Conservation (phyloP, 2,113 vertebrate genomes). For the Microcebus ravelobensis region DNA sequence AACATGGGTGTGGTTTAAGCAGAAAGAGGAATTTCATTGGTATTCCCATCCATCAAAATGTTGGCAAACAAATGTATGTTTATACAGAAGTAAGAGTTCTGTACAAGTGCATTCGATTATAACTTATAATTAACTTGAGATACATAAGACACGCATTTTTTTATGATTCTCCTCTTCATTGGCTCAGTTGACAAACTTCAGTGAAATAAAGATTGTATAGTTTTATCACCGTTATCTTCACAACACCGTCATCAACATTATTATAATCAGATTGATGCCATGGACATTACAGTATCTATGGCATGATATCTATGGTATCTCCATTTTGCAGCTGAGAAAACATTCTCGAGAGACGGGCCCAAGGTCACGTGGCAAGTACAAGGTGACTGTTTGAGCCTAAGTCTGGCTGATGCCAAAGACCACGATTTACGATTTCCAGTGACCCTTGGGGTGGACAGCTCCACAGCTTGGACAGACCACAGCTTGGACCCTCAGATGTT, state of each 20-base stretch:
- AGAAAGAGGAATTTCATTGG: neutral
- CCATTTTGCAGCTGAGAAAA: neutral
- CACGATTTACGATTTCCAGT: neutral
- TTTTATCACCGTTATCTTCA: neutral
- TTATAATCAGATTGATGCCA: neutral
- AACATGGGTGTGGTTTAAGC: neutral
- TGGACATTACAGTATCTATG: neutral
- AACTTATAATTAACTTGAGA: constrained; percentile 7
- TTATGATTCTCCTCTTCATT: neutral
- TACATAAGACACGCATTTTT: neutral
- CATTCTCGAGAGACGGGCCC: neutral
- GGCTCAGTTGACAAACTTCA: neutral
- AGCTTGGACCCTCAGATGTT: neutral
- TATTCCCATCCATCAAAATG: neutral
- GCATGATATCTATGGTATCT: neutral
- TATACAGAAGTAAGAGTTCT: neutral
- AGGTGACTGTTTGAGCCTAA: neutral
- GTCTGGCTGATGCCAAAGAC: neutral
- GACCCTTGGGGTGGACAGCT: neutral
- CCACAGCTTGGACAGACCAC: neutral
- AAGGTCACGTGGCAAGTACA: neutral
- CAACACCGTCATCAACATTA: neutral
- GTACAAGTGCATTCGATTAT: neutral
- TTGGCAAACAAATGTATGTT: neutral
- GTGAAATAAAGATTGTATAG: neutral